Percentiles rank a stretch among this genome's conserved stretches.
Conservation (phyloP, 2,888 invertebrate genomes). For the Ennomos quercinarius region DNA sequence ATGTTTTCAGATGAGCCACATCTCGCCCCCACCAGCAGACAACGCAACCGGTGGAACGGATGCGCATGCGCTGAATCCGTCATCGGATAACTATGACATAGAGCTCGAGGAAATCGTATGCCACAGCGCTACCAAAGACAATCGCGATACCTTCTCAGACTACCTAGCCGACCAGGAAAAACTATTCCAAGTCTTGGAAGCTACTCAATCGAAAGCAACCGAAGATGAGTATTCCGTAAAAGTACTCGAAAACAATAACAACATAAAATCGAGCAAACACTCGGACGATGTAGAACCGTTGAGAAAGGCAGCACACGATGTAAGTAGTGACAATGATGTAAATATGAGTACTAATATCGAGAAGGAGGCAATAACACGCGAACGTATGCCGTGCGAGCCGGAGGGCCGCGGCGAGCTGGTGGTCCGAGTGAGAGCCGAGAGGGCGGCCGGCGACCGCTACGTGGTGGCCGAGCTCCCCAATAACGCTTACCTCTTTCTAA, state of each 20-base stretch:
- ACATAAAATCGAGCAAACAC: conserved; percentile 25
- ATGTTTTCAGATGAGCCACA: conserved; percentile 42
- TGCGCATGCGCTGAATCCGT: conserved; percentile 13
- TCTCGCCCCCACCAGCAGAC: conserved; percentile 26
- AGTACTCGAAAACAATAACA: conserved; percentile 31
- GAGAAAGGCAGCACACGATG: conserved; percentile 27
- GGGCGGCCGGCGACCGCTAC: conserved; percentile 41
- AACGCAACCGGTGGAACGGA: conserved; percentile 16
- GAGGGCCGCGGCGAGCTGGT: conserved; percentile 21
- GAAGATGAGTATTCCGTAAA: conserved; percentile 28
- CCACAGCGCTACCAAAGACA: conserved; percentile 36
- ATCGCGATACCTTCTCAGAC: conserved; percentile 46
- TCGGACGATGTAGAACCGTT: conserved; percentile 16
- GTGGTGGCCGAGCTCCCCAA: conserved; percentile 60
- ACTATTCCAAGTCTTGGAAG: conserved; percentile 52
- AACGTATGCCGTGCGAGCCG: neutral
- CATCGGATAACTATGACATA: conserved; percentile 30
- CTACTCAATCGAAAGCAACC: conserved; percentile 26
- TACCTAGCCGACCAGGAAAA: conserved; percentile 59
- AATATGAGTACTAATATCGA: conserved; percentile 20
- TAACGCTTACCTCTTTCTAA: conserved; percentile 69
- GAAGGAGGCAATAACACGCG: conserved; percentile 17
- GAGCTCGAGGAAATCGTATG: conserved; percentile 46
- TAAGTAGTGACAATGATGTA: conserved; percentile 37
- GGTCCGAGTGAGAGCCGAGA: conserved; percentile 21